Conservation (phyloP, 1,140 invertebrate species). For the Conus betulinus region DNA sequence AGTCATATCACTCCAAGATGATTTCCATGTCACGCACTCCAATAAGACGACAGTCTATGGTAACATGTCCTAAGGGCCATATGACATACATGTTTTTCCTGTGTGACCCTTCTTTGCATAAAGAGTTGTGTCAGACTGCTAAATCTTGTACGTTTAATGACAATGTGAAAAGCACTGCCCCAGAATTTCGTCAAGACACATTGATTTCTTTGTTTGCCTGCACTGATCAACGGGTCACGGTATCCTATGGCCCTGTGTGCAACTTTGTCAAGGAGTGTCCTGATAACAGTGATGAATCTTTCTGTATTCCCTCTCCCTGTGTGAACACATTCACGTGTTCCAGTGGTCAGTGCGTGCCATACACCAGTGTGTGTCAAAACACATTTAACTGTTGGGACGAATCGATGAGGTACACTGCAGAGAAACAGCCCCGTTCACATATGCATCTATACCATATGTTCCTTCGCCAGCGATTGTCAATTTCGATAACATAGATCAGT, state of each 20-base stretch:
- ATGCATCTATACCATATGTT: too few relatives aligned
- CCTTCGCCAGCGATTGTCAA: not conserved
- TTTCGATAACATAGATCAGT: not conserved
- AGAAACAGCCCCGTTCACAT: not conserved
- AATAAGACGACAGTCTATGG: too few relatives aligned
- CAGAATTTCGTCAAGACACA: too few relatives aligned
- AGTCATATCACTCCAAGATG: too few relatives aligned
- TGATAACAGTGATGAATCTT: conserved; percentile 1
- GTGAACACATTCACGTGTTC: not conserved
- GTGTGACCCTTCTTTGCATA: not conserved
- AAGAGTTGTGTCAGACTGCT: not conserved
- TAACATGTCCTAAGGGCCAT: not conserved
- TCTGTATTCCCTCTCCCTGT: not conserved
- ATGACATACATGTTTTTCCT: not conserved
- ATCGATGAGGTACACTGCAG: not conserved
- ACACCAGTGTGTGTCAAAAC: not conserved
- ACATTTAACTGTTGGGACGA: conserved; percentile 3
- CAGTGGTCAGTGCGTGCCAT: conserved; percentile 12
- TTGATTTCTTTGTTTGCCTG: not conserved
- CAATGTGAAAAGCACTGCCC: too few relatives aligned
- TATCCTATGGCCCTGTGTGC: conserved; percentile 10
- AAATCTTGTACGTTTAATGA: too few relatives aligned
- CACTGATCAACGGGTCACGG: not conserved
- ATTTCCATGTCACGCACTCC: too few relatives aligned
- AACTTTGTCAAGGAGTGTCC: not conserved